These are phyloP conservation scores for Gephyroberyx darwinii DNA, from an alignment of 2,797 vertebrate species.

Conservation along the genomic window DNA sequence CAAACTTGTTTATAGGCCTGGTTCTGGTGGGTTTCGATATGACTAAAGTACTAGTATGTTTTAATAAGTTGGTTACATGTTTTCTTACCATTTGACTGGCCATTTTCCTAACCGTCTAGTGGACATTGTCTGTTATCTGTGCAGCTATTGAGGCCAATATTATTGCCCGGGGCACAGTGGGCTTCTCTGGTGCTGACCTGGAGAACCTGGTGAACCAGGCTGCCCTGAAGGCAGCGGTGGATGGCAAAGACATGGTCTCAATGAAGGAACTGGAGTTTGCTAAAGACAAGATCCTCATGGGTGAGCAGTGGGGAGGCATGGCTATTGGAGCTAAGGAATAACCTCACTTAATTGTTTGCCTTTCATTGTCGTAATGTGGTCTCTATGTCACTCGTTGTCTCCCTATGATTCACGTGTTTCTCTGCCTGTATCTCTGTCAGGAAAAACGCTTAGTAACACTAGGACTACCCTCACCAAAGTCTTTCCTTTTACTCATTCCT, in stretches of 20 bases:
- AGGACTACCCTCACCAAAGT: no score
- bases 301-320: slow-evolving; percentile 70
- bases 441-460: no score
- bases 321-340: background rate
- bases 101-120: background rate
- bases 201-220: slow-evolving; percentile 99
- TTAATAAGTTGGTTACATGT: background rate
- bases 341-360: background rate
- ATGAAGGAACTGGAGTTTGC: slow-evolving; percentile 97
- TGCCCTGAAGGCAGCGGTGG: slow-evolving; percentile 97
- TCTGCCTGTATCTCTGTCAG: no score
- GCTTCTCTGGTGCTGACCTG: slow-evolving; percentile 97
- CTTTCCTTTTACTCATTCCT: no score
- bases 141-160: slow-evolving; percentile 92
- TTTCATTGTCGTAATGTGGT: background rate
- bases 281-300: slow-evolving; percentile 99
- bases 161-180: slow-evolving; percentile 97
- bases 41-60: background rate
- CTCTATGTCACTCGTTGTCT: background rate
- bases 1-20: background rate
- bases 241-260: slow-evolving; percentile 96
- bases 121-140: slow-evolving; percentile 5
- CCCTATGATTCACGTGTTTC: background rate
- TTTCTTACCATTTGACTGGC: background rate
- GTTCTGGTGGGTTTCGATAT: background rate